Percentiles rank a stretch among this genome's conserved stretches.
phyloP scores from a whole-genome alignment of 2,888 invertebrate species.

The Epinotia brunnichana region DNA sequence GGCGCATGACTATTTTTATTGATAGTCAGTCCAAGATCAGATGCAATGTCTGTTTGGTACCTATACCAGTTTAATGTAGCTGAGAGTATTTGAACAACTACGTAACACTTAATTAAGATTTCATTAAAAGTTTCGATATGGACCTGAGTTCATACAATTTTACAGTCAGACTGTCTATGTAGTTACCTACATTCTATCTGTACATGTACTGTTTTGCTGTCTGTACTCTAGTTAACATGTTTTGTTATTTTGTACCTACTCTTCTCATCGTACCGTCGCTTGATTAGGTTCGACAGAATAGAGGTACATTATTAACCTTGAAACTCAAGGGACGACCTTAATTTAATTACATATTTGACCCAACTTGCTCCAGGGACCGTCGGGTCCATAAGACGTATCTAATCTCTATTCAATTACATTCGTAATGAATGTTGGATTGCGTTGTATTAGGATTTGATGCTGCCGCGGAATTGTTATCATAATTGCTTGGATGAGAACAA shows the following conservation, averaged over 20 bases:
- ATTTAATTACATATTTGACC: slow-evolving; percentile 72
- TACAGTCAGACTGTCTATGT: too few species aligned
- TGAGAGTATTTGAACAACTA: too few species aligned
- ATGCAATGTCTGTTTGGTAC: too few species aligned
- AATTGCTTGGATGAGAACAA: slow-evolving; percentile 6
- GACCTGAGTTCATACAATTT: too few species aligned
- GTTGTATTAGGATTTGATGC: slow-evolving; percentile 41
- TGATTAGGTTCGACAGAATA: slow-evolving; percentile 48
- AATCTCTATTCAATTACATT: slow-evolving; percentile 66
- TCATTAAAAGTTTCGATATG: too few species aligned
- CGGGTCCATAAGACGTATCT: slow-evolving; percentile 56
- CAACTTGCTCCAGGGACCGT: slow-evolving; percentile 52
- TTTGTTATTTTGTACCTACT: background rate
- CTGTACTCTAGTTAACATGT: background rate
- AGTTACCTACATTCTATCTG: too few species aligned
- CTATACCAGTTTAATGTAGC: too few species aligned
- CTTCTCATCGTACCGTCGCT: slow-evolving; percentile 34
- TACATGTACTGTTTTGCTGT: background rate
- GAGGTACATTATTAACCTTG: slow-evolving; percentile 59
- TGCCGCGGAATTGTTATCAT: slow-evolving; percentile 21
- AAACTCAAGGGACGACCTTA: slow-evolving; percentile 56
- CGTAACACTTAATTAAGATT: too few species aligned
- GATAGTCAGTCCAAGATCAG: too few species aligned
- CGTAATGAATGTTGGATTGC: slow-evolving; percentile 52
- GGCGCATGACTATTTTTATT: too few species aligned